phyloP scores from a whole-genome alignment of 2,888 invertebrate species.

The Taphrorychus bicolor region DNA sequence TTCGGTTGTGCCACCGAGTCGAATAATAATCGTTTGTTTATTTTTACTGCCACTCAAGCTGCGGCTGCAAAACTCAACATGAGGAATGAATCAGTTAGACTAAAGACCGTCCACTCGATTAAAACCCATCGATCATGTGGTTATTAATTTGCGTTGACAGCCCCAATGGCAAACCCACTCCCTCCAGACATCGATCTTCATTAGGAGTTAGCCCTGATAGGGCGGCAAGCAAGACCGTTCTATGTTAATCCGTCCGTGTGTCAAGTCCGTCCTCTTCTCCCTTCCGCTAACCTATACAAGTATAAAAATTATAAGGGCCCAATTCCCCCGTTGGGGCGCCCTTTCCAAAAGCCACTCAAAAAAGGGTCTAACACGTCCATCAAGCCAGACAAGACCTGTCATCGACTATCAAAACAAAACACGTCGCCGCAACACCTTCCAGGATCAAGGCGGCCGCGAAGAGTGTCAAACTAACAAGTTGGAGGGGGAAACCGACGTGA shows the following conservation, averaged over 20 bases:
- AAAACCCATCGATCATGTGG: not conserved
- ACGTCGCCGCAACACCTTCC: conserved; percentile 56
- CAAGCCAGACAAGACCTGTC: conserved; percentile 46
- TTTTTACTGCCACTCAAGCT: not conserved
- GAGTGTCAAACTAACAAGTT: conserved; percentile 57
- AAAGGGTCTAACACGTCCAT: conserved; percentile 4
- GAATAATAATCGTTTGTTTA: not conserved
- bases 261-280: no score
- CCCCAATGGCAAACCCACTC: conserved; percentile 7
- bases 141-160: conserved; percentile 11
- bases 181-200: conserved; percentile 13
- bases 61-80: not conserved
- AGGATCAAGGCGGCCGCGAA: conserved; percentile 57
- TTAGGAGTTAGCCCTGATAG: no score
- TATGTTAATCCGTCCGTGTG: no score
- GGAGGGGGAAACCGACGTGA: conserved; percentile 46
- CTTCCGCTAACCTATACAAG: not conserved
- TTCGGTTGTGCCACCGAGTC: not conserved
- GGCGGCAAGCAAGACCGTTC: no score
- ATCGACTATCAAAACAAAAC: conserved; percentile 59
- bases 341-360: not conserved
- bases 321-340: not conserved
- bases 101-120: conserved; percentile 1
- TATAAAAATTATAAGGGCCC: not conserved
- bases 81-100: not conserved